phyloP scores from a whole-genome alignment of 2,113 vertebrate genomes.

The Nyctereutes procyonoides region DNA sequence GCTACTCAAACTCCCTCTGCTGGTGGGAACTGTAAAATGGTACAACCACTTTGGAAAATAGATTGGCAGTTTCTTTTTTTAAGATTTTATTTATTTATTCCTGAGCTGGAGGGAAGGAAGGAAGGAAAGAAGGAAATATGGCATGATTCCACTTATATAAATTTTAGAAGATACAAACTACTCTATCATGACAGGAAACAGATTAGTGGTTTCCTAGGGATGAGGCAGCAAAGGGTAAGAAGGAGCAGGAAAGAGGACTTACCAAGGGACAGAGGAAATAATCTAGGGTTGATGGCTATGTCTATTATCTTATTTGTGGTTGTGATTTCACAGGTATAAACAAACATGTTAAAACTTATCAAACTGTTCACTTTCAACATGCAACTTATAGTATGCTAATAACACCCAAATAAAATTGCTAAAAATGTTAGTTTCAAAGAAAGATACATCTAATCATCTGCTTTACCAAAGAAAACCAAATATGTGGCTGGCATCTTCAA shows the following conservation, averaged over 20 bases:
- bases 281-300: background rate
- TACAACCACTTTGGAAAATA: background rate
- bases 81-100: no score
- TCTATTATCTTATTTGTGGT: background rate
- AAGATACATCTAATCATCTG: background rate
- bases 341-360: background rate
- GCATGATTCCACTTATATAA: background rate
- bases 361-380: conserved; percentile 9
- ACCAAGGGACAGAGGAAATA: background rate
- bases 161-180: background rate
- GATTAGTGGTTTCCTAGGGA: background rate
- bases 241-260: background rate
- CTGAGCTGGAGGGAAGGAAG: no score
- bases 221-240: background rate
- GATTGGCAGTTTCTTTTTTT: background rate
- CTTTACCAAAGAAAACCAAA: background rate
- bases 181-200: background rate
- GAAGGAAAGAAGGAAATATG: no score
- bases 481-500: background rate
- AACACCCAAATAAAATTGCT: background rate
- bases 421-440: conserved; percentile 5
- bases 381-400: background rate
- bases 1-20: background rate
- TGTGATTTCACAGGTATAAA: background rate
- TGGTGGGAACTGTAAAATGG: background rate